phyloP scores from a whole-genome alignment of 2,888 invertebrate genomes.

The Cheiracanthium punctorium region DNA sequence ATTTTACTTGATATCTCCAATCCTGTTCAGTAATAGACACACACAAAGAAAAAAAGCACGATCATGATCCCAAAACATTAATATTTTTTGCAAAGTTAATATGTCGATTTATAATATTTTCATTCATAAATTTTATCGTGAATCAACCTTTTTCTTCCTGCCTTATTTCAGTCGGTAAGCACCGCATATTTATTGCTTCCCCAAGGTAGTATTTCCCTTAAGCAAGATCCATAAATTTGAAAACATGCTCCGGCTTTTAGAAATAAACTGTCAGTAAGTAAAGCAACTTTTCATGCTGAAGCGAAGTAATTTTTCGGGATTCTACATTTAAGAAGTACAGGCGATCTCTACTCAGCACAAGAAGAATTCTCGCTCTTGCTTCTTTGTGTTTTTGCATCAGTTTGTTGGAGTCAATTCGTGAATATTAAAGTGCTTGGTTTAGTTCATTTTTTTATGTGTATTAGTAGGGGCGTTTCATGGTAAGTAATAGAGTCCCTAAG shows the following conservation, averaged over 20 bases:
- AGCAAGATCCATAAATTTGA: neutral
- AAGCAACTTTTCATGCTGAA: neutral
- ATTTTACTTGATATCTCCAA: too few species aligned
- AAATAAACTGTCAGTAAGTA: neutral
- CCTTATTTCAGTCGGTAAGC: too few species aligned
- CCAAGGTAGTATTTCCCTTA: neutral
- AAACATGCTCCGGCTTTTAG: neutral
- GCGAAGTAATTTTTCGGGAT: too few species aligned
- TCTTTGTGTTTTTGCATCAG: neutral
- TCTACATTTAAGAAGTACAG: neutral
- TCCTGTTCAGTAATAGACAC: too few species aligned
- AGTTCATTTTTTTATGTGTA: neutral
- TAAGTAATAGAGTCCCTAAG: constrained; percentile 15
- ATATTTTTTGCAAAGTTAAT: too few species aligned
- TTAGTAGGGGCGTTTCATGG: neutral
- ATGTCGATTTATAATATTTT: too few species aligned
- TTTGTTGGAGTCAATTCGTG: neutral
- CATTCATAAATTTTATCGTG: too few species aligned
- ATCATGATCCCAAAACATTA: too few species aligned
- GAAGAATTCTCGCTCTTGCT: neutral
- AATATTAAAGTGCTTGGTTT: neutral
- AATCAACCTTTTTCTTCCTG: too few species aligned
- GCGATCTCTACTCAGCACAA: neutral
- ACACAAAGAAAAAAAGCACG: too few species aligned
- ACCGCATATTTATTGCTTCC: too few species aligned